Evolutionary conservation across 2,113 vertebrate genomes (phyloP).

Genomic region (Motacilla tschutschensis): DNA sequence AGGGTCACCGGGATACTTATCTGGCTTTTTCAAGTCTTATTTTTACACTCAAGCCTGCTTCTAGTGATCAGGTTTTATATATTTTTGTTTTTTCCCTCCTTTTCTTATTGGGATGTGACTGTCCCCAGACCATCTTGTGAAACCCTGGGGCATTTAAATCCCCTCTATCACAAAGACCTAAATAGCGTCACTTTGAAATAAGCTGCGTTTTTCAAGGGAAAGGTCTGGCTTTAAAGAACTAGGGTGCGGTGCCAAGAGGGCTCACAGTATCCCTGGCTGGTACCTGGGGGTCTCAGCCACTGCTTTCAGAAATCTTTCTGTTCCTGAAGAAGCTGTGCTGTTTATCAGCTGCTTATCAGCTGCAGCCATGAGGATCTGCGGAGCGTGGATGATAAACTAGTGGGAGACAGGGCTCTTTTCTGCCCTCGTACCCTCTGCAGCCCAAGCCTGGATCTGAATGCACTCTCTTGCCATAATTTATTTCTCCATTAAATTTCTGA

Average conservation of each 20-base stretch:
- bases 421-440: background rate
- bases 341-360: conserved; percentile 45
- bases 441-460: conserved; percentile 11
- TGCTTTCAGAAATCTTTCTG: background rate
- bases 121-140: background rate
- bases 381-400: conserved; percentile 63
- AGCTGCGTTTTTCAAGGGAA: background rate
- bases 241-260: background rate
- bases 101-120: background rate
- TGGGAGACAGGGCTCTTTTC: conserved; percentile 21
- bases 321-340: background rate
- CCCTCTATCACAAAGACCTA: background rate
- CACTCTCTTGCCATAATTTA: conserved; percentile 53
- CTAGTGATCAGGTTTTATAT: background rate
- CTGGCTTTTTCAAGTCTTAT: background rate
- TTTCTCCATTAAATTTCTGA: conserved; percentile 63
- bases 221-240: background rate
- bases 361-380: conserved; percentile 63
- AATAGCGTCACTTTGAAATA: background rate
- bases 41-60: background rate
- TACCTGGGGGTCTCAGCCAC: background rate
- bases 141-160: background rate
- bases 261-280: background rate
- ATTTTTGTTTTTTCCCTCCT: rapidly evolving
- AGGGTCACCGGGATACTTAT: rapidly evolving